These are phyloP conservation scores for Scaptomyza reducta DNA, from an alignment of 2,888 invertebrate genomes.

Conservation along the genomic window DNA sequence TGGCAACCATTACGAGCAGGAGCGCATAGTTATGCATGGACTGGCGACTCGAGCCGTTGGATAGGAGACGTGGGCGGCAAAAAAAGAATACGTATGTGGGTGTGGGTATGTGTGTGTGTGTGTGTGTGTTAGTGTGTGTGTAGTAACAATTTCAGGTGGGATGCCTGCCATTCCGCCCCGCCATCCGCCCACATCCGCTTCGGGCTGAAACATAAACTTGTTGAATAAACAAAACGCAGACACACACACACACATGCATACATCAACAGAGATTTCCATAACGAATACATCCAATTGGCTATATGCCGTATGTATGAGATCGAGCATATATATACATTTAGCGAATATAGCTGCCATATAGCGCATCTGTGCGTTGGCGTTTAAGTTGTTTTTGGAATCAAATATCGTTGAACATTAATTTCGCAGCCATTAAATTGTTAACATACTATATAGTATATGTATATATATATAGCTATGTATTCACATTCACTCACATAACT, in stretches of 20 bases:
- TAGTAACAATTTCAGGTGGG: slow-evolving; percentile 67
- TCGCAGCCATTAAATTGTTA: slow-evolving; percentile 68
- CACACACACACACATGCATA: slow-evolving; percentile 23
- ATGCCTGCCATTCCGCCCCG: slow-evolving; percentile 13
- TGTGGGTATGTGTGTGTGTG: background rate
- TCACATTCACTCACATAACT: slow-evolving; percentile 23
- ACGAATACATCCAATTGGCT: slow-evolving; percentile 62
- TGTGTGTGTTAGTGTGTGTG: slow-evolving; percentile 20
- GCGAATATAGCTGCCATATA: slow-evolving; percentile 46
- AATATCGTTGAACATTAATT: slow-evolving; percentile 77
- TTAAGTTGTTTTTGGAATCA: slow-evolving; percentile 74
- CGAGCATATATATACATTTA: slow-evolving; percentile 29
- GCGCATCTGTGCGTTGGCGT: slow-evolving; percentile 61
- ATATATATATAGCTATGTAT: slow-evolving; percentile 11
- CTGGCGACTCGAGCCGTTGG: slow-evolving; percentile 5
- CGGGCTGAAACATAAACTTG: slow-evolving; percentile 75
- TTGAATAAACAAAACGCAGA: slow-evolving; percentile 55
- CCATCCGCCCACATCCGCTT: slow-evolving; percentile 32
- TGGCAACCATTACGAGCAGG: slow-evolving; percentile 46
- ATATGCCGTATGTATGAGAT: slow-evolving; percentile 4
- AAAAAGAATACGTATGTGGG: background rate
- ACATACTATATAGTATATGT: slow-evolving; percentile 15
- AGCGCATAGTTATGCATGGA: slow-evolving; percentile 47
- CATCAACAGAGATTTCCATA: slow-evolving; percentile 56
- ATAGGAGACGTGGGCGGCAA: slow-evolving; percentile 14